Evolutionary conservation across 1,140 invertebrate genomes (phyloP).

Genomic region (Babylonia areolata): DNA sequence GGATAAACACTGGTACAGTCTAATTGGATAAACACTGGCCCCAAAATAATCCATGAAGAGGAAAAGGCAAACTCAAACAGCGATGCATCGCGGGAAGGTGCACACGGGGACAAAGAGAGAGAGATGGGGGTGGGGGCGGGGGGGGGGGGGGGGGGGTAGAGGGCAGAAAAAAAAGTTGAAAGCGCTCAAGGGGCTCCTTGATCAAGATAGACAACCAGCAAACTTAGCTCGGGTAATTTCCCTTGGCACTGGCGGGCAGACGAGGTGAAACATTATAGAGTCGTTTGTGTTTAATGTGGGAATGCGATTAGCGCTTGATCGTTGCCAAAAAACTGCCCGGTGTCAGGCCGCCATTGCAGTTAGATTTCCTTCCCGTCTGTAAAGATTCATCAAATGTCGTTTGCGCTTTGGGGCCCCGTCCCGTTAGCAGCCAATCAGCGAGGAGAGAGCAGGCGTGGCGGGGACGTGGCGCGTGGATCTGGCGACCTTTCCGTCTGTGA

Average conservation of each 20-base stretch:
- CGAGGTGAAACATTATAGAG: slow-evolving; percentile 21
- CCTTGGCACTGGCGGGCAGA: slow-evolving; percentile 9
- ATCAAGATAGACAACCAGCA: slow-evolving; percentile 20
- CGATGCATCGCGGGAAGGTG: too few relatives aligned
- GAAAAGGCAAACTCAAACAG: background rate
- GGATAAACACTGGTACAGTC: too few relatives aligned
- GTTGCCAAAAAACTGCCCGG: background rate
- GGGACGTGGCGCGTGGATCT: background rate
- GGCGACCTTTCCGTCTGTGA: background rate
- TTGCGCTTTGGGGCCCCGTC: background rate
- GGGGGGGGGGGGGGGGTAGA: background rate
- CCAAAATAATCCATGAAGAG: background rate
- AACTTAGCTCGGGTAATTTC: slow-evolving; percentile 18
- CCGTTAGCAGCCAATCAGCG: slow-evolving; percentile 1
- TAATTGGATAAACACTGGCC: too few relatives aligned
- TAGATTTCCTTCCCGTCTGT: background rate
- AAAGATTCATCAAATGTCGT: slow-evolving; percentile 11
- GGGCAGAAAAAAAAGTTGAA: background rate
- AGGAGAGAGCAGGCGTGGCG: background rate
- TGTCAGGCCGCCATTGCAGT: background rate
- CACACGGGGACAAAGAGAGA: background rate
- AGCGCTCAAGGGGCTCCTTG: background rate
- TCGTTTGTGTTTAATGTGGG: slow-evolving; percentile 28
- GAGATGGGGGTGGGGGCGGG: background rate
- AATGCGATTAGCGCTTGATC: background rate